phyloP scores from a whole-genome alignment of 2,888 invertebrate species.

The Priocnemis perturbator region DNA sequence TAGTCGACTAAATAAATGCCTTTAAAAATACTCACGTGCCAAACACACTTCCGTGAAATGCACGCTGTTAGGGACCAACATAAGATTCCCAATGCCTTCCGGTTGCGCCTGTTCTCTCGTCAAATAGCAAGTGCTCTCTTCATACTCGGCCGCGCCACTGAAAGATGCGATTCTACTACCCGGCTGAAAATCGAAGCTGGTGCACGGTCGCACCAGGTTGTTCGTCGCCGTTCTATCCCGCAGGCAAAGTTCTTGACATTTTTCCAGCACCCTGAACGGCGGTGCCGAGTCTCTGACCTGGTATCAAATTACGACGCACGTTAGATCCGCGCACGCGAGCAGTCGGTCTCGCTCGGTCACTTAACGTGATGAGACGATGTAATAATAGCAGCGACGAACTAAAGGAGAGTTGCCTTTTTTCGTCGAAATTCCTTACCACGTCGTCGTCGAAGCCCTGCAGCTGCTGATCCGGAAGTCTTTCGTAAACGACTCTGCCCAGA shows the following conservation, averaged over 20 bases:
- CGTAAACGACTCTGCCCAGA: constrained; percentile 91
- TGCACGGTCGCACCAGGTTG: constrained; percentile 89
- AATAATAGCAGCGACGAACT: too few species aligned
- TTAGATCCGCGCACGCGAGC: neutral
- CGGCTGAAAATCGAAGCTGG: constrained; percentile 93
- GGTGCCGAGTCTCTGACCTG: constrained; percentile 88
- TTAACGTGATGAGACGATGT: too few species aligned
- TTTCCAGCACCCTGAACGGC: constrained; percentile 91
- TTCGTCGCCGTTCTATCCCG: constrained; percentile 86
- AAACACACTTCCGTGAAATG: constrained; percentile 94
- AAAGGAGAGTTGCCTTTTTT: too few species aligned
- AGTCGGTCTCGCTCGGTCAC: too few species aligned
- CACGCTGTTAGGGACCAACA: constrained; percentile 91
- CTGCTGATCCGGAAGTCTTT: constrained; percentile 91
- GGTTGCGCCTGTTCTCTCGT: constrained; percentile 91
- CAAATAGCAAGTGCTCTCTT: constrained; percentile 91
- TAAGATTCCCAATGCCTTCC: constrained; percentile 92
- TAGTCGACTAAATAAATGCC: neutral
- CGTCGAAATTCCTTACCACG: constrained; percentile 77
- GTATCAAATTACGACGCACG: neutral
- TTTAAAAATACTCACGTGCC: constrained; percentile 82
- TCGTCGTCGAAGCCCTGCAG: constrained; percentile 93
- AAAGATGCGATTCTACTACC: constrained; percentile 90
- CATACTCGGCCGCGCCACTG: constrained; percentile 87
- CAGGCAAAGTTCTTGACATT: constrained; percentile 90